A percentile compares a stretch with the other conserved stretches of the same genome.
These are phyloP conservation scores for Australoheros scitulus DNA, from an alignment of 2,113 vertebrate species.

Conservation along the genomic window DNA sequence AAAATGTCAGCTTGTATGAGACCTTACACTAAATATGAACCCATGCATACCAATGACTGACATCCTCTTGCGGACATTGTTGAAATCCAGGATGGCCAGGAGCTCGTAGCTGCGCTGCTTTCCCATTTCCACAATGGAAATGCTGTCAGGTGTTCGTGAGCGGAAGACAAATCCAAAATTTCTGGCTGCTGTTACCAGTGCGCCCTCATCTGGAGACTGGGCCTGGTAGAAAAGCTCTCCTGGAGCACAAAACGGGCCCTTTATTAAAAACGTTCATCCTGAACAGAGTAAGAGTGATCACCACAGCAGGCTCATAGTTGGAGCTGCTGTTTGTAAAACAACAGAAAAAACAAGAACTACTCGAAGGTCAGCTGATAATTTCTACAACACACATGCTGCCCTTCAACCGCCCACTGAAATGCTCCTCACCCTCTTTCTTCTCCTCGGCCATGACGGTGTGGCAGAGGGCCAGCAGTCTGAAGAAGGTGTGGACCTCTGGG, in stretches of 20 bases:
- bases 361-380: neutral
- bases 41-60: conserved; percentile 89
- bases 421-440: conserved; percentile 84
- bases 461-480: conserved; percentile 91
- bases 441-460: conserved; percentile 96
- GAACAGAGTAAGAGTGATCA: neutral
- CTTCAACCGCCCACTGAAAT: neutral
- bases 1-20: neutral
- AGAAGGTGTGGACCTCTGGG: conserved; percentile 84
- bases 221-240: conserved; percentile 91
- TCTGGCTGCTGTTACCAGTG: conserved; percentile 92
- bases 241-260: conserved; percentile 48
- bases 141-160: conserved; percentile 88
- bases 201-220: conserved; percentile 96
- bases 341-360: neutral
- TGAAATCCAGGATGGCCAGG: conserved; percentile 93
- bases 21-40: neutral
- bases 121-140: conserved; percentile 91
- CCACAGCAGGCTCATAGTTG: neutral
- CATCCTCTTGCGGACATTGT: conserved; percentile 95
- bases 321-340: neutral
- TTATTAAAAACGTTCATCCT: accelerated
- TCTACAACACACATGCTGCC: accelerated
- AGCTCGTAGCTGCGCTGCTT: conserved; percentile 84
- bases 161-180: conserved; percentile 95